phyloP scores from a whole-genome alignment of 37 sponge, comb jelly and placozoan species.

The Halisarca cf. caerulea region DNA sequence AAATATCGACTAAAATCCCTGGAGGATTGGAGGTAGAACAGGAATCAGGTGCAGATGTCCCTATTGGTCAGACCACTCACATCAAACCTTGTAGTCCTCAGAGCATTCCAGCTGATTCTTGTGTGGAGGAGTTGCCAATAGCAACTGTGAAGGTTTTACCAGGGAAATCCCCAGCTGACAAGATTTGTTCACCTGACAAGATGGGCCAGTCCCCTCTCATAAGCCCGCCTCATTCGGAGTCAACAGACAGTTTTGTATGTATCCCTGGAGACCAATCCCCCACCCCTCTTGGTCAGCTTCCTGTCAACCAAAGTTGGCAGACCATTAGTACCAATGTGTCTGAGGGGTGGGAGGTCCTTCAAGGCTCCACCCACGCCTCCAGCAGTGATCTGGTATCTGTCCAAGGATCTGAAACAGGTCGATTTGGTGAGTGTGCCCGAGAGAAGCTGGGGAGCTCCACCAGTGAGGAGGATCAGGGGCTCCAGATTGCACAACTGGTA shows the following conservation, averaged over 20 bases:
- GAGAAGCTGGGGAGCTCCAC: background rate
- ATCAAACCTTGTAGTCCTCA: too few species aligned
- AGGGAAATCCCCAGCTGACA: background rate
- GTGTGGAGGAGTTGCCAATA: background rate
- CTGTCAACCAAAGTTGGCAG: constrained; percentile 11
- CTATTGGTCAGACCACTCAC: background rate
- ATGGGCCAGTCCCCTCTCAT: too few species aligned
- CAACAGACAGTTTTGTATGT: constrained; percentile 20
- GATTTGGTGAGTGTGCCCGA: background rate
- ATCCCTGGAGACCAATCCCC: constrained; percentile 27
- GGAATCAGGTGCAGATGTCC: background rate
- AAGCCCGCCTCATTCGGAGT: background rate
- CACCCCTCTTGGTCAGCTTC: background rate
- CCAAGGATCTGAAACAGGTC: background rate
- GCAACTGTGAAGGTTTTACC: background rate
- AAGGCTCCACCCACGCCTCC: constrained; percentile 10
- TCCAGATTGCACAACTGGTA: background rate
- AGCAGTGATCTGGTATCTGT: constrained; percentile 16
- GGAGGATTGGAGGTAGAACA: background rate
- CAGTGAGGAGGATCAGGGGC: background rate
- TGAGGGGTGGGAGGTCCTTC: constrained; percentile 13
- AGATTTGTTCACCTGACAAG: too few species aligned
- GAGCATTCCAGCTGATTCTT: background rate
- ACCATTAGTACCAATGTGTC: constrained; percentile 13
- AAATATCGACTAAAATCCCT: background rate